phyloP scores from a whole-genome alignment of 2,113 vertebrate species.

The Tragelaphus imberbis region DNA sequence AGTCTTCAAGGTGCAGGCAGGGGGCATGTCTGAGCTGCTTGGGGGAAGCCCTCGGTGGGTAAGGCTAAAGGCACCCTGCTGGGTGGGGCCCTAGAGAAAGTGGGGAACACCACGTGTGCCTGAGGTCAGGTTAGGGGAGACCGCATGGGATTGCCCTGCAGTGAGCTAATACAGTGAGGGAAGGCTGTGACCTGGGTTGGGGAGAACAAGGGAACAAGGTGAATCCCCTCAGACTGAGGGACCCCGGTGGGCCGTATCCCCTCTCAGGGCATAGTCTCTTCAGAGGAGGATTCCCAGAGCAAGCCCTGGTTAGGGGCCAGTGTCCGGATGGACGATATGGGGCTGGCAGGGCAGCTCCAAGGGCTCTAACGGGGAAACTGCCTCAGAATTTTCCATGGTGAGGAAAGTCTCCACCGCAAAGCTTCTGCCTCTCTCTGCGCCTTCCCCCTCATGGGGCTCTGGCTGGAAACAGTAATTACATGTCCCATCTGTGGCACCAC shows the following conservation, averaged over 20 bases:
- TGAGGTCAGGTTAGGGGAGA: neutral
- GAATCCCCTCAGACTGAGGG: neutral
- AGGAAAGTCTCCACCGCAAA: conserved; percentile 26
- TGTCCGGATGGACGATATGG: fast-evolving
- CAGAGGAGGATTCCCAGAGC: neutral
- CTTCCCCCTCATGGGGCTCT: conserved; percentile 6
- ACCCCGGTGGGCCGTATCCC: fast-evolving
- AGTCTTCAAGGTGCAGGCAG: too few relatives aligned
- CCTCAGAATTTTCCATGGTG: neutral
- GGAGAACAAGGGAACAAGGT: neutral
- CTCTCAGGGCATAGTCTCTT: neutral
- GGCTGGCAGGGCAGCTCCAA: neutral
- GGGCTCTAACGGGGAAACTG: neutral
- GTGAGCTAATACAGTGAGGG: neutral
- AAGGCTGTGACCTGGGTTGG: too few relatives aligned
- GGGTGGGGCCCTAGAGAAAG: neutral
- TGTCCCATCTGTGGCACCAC: neutral
- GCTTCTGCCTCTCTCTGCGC: neutral
- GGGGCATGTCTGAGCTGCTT: neutral
- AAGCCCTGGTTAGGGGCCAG: neutral
- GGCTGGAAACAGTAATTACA: conserved; percentile 63
- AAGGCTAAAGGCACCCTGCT: neutral
- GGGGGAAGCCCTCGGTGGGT: neutral
- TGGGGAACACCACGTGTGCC: neutral
- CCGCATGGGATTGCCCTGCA: neutral